Evolutionary conservation across 2,888 invertebrate genomes (phyloP), one percentile per base, ranked within the genome.

Genomic region (Cantharis rustica): DNA sequence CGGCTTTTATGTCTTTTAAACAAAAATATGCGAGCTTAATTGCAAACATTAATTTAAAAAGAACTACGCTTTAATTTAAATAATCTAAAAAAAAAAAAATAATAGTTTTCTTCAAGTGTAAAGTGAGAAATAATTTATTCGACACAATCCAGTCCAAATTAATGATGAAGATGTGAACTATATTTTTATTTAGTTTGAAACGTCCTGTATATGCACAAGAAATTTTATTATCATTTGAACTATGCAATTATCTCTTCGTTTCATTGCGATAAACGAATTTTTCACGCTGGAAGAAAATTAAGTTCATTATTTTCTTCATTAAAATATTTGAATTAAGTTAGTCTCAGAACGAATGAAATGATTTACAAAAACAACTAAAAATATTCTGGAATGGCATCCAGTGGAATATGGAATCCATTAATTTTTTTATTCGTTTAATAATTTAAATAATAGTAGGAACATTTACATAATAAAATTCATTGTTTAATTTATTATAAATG

Each of bases 401-500:
- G n/a, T 47, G 47, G n/a, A n/a, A 47, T 47, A 47, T 47, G 47
- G 47, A n/a, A 47, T 47, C n/a, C 47, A 47, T 47, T 47, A 47
- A 47, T 47, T 47, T 47, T 27, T 47, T 47, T 47, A n/a, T 47
- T n/a, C 47, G 47, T 47, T 47, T 47, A 13, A 47, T 7, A n/a
- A 66, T 66, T 63, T 66, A 17, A 20, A 20, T 64, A 64, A 64
- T 64, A 20, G 64, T 9, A 64, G 13, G 15, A 66, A 66, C 64
- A 66, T 66, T 66, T 66, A 66, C 64, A 66, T 66, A 66, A 20
- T 23, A 66, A 66, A 23, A 66, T 66, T 20, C 64, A 17, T 23
- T 66, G 64, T 66, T 66, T 20, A 66, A 66, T 66, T 66, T 66
- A 66, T 66, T 66, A 66, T 66, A 66, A 66, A 66, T 66, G 64